Evolutionary conservation across 2,888 invertebrate genomes (phyloP).

Genomic region (Sarcophaga subvicina): DNA sequence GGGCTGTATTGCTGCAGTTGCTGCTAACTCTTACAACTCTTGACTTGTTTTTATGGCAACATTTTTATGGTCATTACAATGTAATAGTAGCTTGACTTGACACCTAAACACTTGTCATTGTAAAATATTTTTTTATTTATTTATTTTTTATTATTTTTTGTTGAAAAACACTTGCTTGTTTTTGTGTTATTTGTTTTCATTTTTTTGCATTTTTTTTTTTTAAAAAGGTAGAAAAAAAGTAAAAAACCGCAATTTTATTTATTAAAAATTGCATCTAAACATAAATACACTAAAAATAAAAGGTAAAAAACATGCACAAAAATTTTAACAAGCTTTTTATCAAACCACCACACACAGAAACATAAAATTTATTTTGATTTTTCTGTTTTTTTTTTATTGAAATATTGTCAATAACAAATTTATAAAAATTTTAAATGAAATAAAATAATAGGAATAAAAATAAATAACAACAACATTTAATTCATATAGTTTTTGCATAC

Average conservation of each 20-base stretch:
- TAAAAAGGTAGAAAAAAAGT: not conserved
- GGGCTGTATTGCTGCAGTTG: not conserved
- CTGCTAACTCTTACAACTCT: not conserved
- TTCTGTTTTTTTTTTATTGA: not conserved
- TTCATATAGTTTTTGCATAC: too few relatives aligned
- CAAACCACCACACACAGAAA: not conserved
- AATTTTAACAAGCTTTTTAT: constrained; percentile 33
- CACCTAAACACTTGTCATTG: constrained; percentile 39
- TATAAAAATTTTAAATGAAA: constrained; percentile 22
- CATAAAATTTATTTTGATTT: not conserved
- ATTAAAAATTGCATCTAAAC: not conserved
- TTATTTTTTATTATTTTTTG: too few relatives aligned
- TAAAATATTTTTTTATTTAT: not conserved
- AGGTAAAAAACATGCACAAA: constrained; percentile 10
- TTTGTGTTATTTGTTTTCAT: too few relatives aligned
- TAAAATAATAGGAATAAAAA: not conserved
- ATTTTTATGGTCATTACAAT: constrained; percentile 49
- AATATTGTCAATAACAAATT: constrained; percentile 28
- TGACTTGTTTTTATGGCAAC: not conserved
- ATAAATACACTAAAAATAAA: not conserved
- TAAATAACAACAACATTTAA: not conserved
- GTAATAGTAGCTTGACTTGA: constrained; percentile 55
- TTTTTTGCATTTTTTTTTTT: too few relatives aligned
- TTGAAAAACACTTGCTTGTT: not conserved
- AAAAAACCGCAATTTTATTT: constrained; percentile 6